Base-by-base conservation (phyloP, 1,140 invertebrate species). In the Conus betulinus region DNA sequence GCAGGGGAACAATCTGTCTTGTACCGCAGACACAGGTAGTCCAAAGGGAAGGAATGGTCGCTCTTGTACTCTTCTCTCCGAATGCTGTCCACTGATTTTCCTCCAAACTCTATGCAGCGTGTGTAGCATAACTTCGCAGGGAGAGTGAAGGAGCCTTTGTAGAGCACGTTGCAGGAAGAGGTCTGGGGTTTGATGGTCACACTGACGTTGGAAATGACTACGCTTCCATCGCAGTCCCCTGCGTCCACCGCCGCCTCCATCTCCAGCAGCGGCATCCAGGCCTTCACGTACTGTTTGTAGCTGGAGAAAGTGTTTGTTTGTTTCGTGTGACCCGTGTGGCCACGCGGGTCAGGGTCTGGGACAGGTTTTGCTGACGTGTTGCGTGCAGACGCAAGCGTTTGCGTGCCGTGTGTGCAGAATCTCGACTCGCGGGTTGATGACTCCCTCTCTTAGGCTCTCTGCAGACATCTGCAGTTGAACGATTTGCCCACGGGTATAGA, bases 171-270 rank as follows among this genome's bases (percentile, higher is more conserved):
- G 6, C n/a, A 55, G 15, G 67, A 23, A 20, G n/a, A 17, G 23
- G 15, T 6, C 51, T 86, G 71, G 8, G 13, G 39, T 55, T 86
- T 86, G 4, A 86, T 10, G 27, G 67, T 78, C 25, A 85, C 63
- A 13, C 17, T n/a, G 20, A 89, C 74, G 52, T 88, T 74, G n/a
- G 88, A 76, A 11, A 91, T 89, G n/a, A 76, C 89, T 25, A 87
- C 55, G 17, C 88, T 81, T n/a, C 87, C 27, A 52, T 84, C 87
- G 51, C 39, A 51, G 15, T n/a, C 84, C 15, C 86, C 89, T 23
- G 90, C 83, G 15, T 84, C 88, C 4, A 84, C 78, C 17, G 91
- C 90, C 57, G 90, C 87, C 74, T 92, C 91, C 90, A 92, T 91
- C 51, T 88, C 84, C n/a, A 92, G 60, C 7, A 92, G 51, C 8